These are phyloP conservation scores for Oreotrochilus melanogaster DNA, from an alignment of 2,113 vertebrate genomes.

Conservation along the genomic window DNA sequence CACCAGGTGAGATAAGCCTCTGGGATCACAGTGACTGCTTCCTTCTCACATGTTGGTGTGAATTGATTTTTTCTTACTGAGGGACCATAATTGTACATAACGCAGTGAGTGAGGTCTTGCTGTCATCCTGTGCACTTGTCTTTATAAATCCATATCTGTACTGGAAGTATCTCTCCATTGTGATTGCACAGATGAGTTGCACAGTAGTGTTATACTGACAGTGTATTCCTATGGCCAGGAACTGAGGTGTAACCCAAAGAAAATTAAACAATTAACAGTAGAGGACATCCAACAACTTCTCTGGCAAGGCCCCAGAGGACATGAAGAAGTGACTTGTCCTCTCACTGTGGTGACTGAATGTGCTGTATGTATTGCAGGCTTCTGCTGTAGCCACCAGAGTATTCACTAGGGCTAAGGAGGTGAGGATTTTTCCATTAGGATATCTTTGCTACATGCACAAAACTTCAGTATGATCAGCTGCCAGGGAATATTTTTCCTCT, in stretches of 20 bases:
- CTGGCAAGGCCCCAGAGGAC: background rate
- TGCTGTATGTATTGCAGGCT: background rate
- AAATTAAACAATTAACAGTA: background rate
- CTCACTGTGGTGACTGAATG: background rate
- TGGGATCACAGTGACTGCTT: background rate
- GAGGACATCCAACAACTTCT: background rate
- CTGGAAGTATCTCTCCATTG: background rate
- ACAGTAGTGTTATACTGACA: background rate
- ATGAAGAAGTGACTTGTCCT: background rate
- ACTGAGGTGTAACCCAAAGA: background rate
- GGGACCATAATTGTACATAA: background rate
- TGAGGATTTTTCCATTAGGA: background rate
- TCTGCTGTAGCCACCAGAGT: background rate
- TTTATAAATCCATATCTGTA: background rate
- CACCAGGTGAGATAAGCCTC: background rate
- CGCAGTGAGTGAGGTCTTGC: background rate
- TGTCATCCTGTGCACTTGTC: background rate
- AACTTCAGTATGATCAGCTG: background rate
- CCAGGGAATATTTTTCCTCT: background rate
- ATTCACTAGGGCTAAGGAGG: background rate
- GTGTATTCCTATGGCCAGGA: background rate
- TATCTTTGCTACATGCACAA: background rate
- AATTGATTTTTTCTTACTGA: background rate
- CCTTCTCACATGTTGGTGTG: fast-evolving
- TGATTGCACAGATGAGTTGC: background rate